These are phyloP conservation scores for Eristalinus aeneus DNA, from an alignment of 2,888 invertebrate species.

Conservation along the genomic window DNA sequence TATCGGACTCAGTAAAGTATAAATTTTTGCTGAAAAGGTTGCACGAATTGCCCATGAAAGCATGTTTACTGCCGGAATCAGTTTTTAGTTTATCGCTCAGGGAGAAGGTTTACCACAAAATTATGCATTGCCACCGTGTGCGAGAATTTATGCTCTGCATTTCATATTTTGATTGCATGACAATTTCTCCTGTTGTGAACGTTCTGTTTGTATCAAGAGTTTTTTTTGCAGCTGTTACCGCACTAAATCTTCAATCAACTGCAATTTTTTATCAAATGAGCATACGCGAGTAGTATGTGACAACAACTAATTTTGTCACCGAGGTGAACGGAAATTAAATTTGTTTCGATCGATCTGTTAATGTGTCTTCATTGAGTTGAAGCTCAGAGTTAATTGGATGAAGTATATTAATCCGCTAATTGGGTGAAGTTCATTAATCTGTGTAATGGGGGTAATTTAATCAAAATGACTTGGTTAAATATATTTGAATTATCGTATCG, in stretches of 20 bases:
- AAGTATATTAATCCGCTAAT: neutral
- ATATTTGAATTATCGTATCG: neutral
- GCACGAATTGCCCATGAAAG: no score
- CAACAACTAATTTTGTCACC: neutral
- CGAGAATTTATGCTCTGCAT: neutral
- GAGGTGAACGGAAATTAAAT: neutral
- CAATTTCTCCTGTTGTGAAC: neutral
- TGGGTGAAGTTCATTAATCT: neutral
- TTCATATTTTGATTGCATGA: neutral
- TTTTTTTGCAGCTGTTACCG: neutral
- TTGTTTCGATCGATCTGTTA: neutral
- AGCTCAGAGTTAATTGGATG: neutral
- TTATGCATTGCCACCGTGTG: neutral
- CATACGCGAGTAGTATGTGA: neutral
- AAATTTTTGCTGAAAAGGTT: no score
- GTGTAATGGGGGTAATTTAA: neutral
- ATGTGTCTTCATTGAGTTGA: neutral
- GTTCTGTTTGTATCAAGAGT: neutral
- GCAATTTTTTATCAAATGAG: neutral
- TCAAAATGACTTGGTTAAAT: neutral
- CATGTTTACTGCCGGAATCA: neutral
- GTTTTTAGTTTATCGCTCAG: neutral
- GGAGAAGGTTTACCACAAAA: neutral
- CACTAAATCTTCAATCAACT: neutral
- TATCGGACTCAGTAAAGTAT: no score